phyloP scores from a whole-genome alignment of 2,888 invertebrate species.

The Orthosia cruda region DNA sequence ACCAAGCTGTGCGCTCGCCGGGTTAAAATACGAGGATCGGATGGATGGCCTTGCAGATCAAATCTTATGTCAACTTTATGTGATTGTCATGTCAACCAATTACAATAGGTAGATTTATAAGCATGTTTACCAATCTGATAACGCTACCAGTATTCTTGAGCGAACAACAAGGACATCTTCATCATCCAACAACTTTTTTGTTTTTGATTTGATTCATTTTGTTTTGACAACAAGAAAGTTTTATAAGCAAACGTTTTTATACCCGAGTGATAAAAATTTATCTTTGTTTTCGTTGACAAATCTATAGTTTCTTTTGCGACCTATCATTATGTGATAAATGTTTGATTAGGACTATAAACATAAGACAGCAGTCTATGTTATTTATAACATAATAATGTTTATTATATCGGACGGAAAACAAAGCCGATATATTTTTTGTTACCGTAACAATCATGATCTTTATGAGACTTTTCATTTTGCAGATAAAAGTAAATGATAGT shows the following conservation, averaged over 20 bases:
- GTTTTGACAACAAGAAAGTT: constrained; percentile 13
- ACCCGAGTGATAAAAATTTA: constrained; percentile 31
- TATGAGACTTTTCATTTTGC: not conserved
- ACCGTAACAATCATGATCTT: not conserved
- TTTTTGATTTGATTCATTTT: constrained; percentile 15
- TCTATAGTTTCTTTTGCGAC: constrained; percentile 32
- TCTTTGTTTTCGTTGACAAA: constrained; percentile 33
- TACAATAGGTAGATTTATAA: not conserved
- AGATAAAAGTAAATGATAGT: not conserved
- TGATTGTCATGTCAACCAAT: too few relatives aligned
- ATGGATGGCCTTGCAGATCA: too few relatives aligned
- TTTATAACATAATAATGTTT: constrained; percentile 31
- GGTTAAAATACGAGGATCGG: too few relatives aligned
- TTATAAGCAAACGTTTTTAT: constrained; percentile 37
- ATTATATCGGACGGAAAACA: not conserved
- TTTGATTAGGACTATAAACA: constrained; percentile 36
- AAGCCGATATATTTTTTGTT: not conserved
- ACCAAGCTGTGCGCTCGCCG: too few relatives aligned
- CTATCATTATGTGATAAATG: constrained; percentile 39
- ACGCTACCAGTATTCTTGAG: too few relatives aligned
- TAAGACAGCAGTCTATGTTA: constrained; percentile 24
- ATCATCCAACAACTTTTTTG: not conserved
- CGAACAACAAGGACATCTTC: too few relatives aligned
- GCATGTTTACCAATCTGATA: not conserved
- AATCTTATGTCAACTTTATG: too few relatives aligned